Conservation (phyloP, 2,888 invertebrate genomes). For the Diaphora mendica region DNA sequence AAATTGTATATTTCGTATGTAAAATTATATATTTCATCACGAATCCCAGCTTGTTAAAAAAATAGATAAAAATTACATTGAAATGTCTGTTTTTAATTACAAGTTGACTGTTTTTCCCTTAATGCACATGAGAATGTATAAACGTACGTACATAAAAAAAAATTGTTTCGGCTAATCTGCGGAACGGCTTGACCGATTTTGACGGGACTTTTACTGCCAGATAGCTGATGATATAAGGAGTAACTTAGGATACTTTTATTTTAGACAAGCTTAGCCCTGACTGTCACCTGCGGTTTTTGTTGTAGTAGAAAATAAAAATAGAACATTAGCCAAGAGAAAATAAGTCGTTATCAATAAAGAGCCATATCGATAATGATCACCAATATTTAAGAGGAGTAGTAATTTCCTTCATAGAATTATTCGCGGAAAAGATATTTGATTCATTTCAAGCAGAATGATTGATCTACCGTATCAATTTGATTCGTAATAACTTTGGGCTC, state of each 20-base stretch:
- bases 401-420: slow-evolving; percentile 33
- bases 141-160: no score
- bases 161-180: no score
- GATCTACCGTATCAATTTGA: slow-evolving; percentile 35
- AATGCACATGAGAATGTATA: no score
- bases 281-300: no score
- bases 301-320: not conserved
- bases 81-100: no score
- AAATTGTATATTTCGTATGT: not conserved
- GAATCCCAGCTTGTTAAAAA: not conserved
- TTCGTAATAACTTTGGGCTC: slow-evolving; percentile 20
- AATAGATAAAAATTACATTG: no score
- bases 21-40: accelerated
- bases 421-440: slow-evolving; percentile 30
- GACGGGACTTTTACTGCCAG: no score
- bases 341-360: not conserved
- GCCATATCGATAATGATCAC: not conserved
- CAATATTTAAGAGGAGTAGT: not conserved
- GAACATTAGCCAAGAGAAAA: not conserved
- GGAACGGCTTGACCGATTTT: no score
- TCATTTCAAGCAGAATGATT: slow-evolving; percentile 29
- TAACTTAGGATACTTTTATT: no score
- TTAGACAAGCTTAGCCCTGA: no score
- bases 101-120: no score
- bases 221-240: no score